A percentile compares a stretch with the other conserved stretches of the same genome.
phyloP scores from a whole-genome alignment of 2,888 invertebrate species.

The Epirrhoe alternata region DNA sequence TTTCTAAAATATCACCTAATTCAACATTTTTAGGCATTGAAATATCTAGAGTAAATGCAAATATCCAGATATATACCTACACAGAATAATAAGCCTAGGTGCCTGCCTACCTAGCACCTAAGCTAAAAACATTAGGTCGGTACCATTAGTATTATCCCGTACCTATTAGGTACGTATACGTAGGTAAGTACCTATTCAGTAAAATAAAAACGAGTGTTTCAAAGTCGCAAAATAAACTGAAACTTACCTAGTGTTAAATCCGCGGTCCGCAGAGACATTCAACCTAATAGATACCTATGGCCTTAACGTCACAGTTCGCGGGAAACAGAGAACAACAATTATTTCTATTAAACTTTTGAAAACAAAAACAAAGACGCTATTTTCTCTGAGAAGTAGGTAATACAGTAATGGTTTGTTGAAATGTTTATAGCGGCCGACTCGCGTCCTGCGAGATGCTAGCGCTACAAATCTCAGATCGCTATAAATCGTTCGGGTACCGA shows the following conservation, averaged over 20 bases:
- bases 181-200: no score
- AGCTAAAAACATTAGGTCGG: no score
- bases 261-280: slow-evolving; percentile 31
- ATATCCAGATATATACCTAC: no score
- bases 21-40: no score
- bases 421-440: slow-evolving; percentile 69
- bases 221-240: slow-evolving; percentile 31
- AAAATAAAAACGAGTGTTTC: slow-evolving; percentile 8
- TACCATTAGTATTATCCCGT: no score
- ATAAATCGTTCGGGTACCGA: slow-evolving; percentile 66
- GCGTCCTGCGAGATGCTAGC: slow-evolving; percentile 54
- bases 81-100: no score
- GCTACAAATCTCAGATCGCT: slow-evolving; percentile 74
- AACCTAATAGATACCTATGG: slow-evolving; percentile 26
- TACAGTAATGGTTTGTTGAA: slow-evolving; percentile 70
- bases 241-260: slow-evolving; percentile 20
- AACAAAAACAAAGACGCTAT: slow-evolving; percentile 67
- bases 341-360: slow-evolving; percentile 62
- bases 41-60: no score
- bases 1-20: no score
- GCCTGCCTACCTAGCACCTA: no score
- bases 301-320: slow-evolving; percentile 48
- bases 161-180: no score
- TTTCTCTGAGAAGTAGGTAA: slow-evolving; percentile 58
- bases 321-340: slow-evolving; percentile 61